Base-by-base conservation (phyloP, 2,888 invertebrate genomes). In the Trimorus sp. region DNA sequence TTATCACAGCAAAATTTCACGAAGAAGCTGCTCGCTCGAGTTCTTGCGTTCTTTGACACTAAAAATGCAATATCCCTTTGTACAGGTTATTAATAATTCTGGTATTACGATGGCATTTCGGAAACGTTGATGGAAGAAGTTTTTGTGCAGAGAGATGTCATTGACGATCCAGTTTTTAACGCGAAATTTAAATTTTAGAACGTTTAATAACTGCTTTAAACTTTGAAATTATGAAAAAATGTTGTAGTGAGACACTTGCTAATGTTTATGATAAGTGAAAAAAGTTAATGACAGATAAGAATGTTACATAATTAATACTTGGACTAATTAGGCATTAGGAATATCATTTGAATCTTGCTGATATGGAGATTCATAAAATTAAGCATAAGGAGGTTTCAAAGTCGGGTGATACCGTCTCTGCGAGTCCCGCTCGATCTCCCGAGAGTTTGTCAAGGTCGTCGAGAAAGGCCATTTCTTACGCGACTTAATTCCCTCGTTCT, bases 401-500 rank as follows among this genome's bases (percentile, higher is more conserved):
- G 62, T 60, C 42, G 40, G 68, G 37, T 37, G 78, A 79, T 66
- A 51, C 69, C 58, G 69, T 73, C 38, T 54, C 45, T 60, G 12
- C 11, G 40, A 75, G 68, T 69, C 45, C 56, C 62, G 70, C 56
- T 65, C 68, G 76, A 76, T 65, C 65, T 65, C 38, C 59, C 62
- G 54, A 75, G 63, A 76, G 68, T 79, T 79, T 73, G 79, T 79
- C 79, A 79, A 79, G 68, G 79, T 79, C 73, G 73, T 38, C 73
- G 62, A 79, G 79, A 73, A 79, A 79, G 79, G 79, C 73, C 79
- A 79, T 79, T 79, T 79, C 79, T 79, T 79, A 68, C 73, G 68
- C 73, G 60, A 16, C 62, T 73, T 73, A 68, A 73, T 53, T 58
- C 68, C 62, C 73, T 60, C 54, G 66, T 71, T 66, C 63, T 49